These are phyloP conservation scores for Lobophora halterata DNA, from an alignment of 2,888 invertebrate genomes.

Conservation along the genomic window DNA sequence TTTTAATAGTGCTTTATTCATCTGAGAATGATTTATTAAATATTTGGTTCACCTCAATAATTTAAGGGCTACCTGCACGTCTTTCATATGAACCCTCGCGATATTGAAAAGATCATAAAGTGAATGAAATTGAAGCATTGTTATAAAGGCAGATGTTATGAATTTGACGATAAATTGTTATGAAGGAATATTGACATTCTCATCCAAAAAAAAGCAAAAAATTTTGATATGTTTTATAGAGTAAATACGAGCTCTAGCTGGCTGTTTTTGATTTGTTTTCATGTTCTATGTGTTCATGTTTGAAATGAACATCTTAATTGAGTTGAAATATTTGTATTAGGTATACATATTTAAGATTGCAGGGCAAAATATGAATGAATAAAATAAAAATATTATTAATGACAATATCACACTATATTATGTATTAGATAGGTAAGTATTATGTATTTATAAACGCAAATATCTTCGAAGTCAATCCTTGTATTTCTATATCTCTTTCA, in stretches of 20 bases:
- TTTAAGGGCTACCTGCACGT: conserved; percentile 22
- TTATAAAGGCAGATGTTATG: conserved; percentile 38
- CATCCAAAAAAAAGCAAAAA: too few relatives aligned
- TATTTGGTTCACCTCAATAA: conserved; percentile 25
- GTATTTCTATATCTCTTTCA: too few relatives aligned
- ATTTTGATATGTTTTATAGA: neutral
- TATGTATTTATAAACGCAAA: too few relatives aligned
- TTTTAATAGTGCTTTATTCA: neutral
- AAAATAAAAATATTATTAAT: too few relatives aligned
- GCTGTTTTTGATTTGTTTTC: neutral
- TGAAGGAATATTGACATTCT: conserved; percentile 20
- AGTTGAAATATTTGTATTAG: too few relatives aligned
- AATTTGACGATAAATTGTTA: conserved; percentile 29
- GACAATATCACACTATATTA: too few relatives aligned
- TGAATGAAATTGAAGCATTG: conserved; percentile 38
- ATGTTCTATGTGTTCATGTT: too few relatives aligned
- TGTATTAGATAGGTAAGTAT: too few relatives aligned
- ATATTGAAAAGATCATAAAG: conserved; percentile 40
- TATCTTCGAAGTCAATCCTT: too few relatives aligned
- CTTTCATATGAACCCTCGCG: conserved; percentile 26
- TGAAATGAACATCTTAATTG: too few relatives aligned
- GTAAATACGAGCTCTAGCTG: neutral
- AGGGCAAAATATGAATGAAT: too few relatives aligned
- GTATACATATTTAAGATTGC: too few relatives aligned
- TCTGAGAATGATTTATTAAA: conserved; percentile 21